Conservation (phyloP, 2,113 vertebrate species). For the Grammomys dolichurus region DNA sequence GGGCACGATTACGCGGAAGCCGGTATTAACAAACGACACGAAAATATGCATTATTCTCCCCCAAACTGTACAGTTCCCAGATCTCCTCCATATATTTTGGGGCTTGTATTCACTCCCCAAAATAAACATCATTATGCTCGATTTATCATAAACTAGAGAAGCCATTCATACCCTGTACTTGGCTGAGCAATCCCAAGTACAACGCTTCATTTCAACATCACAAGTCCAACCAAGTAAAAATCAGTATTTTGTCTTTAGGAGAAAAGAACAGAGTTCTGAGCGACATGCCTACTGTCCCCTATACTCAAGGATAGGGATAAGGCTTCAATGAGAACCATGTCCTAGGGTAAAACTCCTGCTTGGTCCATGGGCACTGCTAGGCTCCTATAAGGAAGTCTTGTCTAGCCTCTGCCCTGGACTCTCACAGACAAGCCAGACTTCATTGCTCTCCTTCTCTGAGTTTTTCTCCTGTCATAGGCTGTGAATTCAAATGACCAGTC, state of each 20-base stretch:
- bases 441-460: neutral
- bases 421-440: neutral
- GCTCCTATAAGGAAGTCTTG: neutral
- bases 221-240: neutral
- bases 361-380: rapidly evolving
- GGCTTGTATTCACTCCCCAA: neutral
- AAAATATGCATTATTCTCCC: neutral
- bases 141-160: neutral
- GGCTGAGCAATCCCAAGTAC: neutral
- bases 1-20: neutral
- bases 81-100: neutral
- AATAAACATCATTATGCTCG: neutral
- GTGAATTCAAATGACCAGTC: neutral
- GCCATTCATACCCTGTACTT: neutral
- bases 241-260: neutral
- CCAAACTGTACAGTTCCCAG: neutral
- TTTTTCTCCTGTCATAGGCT: no score
- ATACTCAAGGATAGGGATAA: neutral
- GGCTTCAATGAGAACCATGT: neutral
- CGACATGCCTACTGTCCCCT: neutral
- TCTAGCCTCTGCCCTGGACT: neutral
- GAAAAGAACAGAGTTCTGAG: neutral
- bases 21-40: neutral
- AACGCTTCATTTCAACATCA: neutral
- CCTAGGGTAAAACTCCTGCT: neutral